Evolutionary conservation across 2,888 invertebrate genomes (phyloP).

Genomic region (Saturnia japonica): DNA sequence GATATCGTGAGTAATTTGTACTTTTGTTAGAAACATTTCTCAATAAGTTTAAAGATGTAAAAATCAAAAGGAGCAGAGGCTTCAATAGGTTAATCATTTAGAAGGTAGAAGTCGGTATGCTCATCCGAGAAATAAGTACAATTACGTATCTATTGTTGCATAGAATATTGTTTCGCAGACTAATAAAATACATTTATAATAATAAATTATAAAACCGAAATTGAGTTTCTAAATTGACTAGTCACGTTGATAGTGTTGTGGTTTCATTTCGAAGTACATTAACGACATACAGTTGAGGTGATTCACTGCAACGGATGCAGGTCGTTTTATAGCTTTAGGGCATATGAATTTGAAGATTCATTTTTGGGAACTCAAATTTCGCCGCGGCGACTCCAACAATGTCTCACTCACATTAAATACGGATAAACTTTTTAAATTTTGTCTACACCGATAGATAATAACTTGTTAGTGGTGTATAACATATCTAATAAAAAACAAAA

Average conservation of each 20-base stretch:
- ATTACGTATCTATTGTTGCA: too few species aligned
- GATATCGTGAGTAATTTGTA: not conserved
- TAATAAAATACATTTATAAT: too few species aligned
- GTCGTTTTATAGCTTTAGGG: not conserved
- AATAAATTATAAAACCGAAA: not conserved
- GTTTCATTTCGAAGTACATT: conserved; percentile 30
- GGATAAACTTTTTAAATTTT: not conserved
- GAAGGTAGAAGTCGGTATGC: not conserved
- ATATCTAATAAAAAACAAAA: too few species aligned
- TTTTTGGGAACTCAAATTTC: not conserved
- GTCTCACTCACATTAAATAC: not conserved
- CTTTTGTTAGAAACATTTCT: not conserved
- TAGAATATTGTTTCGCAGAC: too few species aligned
- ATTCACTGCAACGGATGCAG: not conserved
- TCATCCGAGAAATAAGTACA: not conserved
- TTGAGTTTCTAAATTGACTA: not conserved
- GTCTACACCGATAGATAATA: not conserved
- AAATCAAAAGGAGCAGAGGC: not conserved
- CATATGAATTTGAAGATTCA: not conserved
- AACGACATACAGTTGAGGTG: not conserved
- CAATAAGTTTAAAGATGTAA: not conserved
- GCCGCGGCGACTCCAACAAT: not conserved
- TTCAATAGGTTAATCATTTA: not conserved
- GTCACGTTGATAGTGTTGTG: conserved; percentile 35
- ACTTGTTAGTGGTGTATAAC: too few species aligned